Base-by-base conservation (phyloP, 2,888 invertebrate genomes). In the Drosophila nr. perissopoda region DNA sequence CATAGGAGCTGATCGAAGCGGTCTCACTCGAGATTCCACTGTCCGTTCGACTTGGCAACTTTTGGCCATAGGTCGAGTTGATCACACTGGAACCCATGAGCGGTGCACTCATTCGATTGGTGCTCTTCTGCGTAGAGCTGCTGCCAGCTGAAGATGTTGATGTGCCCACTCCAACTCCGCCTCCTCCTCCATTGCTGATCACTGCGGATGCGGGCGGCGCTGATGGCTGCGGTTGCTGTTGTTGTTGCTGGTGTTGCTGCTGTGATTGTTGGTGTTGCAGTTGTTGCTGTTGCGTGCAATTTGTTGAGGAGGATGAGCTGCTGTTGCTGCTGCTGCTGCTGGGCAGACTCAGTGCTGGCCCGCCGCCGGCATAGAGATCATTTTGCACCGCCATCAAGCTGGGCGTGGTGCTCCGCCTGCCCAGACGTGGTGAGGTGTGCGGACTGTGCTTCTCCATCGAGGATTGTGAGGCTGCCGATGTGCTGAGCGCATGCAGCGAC, bases 361-460 rank as follows among this genome's bases (percentile, higher is more conserved):
- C 62, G 2, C 87, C 87, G 52, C 87, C 87, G 33, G 93, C 82
- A 82, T 93, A 93, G 21, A 93, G 78, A 87, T 93, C 93, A 69
- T 93, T 93, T 79, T 93, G 93, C 56, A 93, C 92, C 25, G 93
- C 93, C 91, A 92, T 92, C 69, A 93, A 72, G 52, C 91, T 92
- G 73, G 93, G 93, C 63, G 93, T 93, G 48, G 91, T 92, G 80
- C 93, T 92, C 38, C 93, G 92, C 42, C 93, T 83, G 48, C 94
- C 94, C 76, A 94, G 93, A 0, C 95, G 93, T 0, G 95, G 95
- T 0, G 95, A 95, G 0, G 94, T 94, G 25, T 93, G 94, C 10
- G 95, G 95, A 48, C 95, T 95, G 1, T 95, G 94, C 83, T 93
- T 93, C 72, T 94, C 93, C 34, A 65, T 34, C 25, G 89, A 74